Percentiles rank a stretch among this genome's conserved stretches.
Conservation (phyloP, 1,140 invertebrate species). For the Drosophila quadrilineata region DNA sequence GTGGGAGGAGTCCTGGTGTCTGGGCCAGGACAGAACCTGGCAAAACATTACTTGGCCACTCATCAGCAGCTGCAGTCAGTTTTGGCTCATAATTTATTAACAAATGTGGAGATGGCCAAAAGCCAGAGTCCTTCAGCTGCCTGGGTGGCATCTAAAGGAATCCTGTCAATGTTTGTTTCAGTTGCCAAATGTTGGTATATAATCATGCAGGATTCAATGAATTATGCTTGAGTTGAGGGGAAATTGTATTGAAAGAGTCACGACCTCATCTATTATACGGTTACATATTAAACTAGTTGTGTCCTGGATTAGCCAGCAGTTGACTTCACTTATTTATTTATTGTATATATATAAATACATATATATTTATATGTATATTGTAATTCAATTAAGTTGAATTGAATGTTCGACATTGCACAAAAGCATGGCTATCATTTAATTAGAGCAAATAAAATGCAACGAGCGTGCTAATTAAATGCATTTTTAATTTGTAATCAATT, state of each 20-base stretch:
- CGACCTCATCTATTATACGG: background rate
- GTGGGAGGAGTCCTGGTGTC: slow-evolving; percentile 11
- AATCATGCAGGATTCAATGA: background rate
- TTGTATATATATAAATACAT: background rate
- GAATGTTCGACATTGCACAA: slow-evolving; percentile 22
- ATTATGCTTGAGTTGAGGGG: background rate
- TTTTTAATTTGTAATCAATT: slow-evolving; percentile 51
- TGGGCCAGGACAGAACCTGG: too few relatives aligned
- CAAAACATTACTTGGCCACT: slow-evolving; percentile 37
- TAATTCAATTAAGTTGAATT: slow-evolving; percentile 29
- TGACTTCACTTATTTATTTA: slow-evolving; percentile 5
- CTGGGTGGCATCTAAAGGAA: background rate
- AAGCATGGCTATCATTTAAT: slow-evolving; percentile 39
- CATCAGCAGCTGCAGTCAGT: slow-evolving; percentile 74
- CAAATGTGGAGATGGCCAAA: slow-evolving; percentile 25
- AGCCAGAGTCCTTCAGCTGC: slow-evolving; percentile 34
- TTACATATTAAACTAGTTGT: slow-evolving; percentile 1
- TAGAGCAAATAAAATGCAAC: slow-evolving; percentile 37
- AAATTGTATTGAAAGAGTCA: background rate
- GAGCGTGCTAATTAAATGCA: slow-evolving; percentile 47
- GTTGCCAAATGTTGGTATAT: background rate
- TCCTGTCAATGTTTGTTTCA: slow-evolving; percentile 14
- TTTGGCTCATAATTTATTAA: slow-evolving; percentile 70
- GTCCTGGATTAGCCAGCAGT: background rate
- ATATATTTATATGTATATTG: too few relatives aligned